Evolutionary conservation across 2,797 vertebrate species (phyloP).

Genomic region (Thunnus albacares): DNA sequence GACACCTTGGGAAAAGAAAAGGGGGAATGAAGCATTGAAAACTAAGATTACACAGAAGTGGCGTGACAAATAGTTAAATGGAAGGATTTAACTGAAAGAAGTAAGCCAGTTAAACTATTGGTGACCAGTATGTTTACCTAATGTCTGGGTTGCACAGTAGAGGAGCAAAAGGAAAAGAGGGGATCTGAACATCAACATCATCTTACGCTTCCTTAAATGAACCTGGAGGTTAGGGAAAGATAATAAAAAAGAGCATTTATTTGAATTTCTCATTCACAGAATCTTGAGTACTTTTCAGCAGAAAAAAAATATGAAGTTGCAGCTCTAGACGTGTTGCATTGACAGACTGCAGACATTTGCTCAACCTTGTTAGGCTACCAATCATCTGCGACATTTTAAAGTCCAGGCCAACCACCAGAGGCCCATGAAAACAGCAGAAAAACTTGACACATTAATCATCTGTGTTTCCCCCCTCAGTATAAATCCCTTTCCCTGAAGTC

Average conservation of each 20-base stretch:
- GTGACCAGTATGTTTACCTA: slow-evolving; percentile 59
- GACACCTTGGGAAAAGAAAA: slow-evolving; percentile 48
- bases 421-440: not conserved
- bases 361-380: not conserved
- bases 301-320: not conserved
- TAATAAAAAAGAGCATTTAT: not conserved
- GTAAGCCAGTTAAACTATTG: not conserved
- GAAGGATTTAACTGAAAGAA: not conserved
- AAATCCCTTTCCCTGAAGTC: not conserved
- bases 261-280: not conserved
- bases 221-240: slow-evolving; percentile 32
- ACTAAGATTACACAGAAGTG: not conserved
- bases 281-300: not conserved
- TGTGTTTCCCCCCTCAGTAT: not conserved
- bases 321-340: not conserved
- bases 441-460: slow-evolving; percentile 1
- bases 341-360: not conserved
- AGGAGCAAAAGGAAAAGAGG: slow-evolving; percentile 60
- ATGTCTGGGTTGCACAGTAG: slow-evolving; percentile 46
- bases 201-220: slow-evolving; percentile 43
- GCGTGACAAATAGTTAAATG: not conserved
- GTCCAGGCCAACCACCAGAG: not conserved
- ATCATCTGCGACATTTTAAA: not conserved
- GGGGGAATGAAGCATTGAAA: not conserved
- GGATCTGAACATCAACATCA: slow-evolving; percentile 53